Evolutionary conservation across 2,113 vertebrate species (phyloP), one percentile per base, ranked within the genome.

Genomic region (Pelodiscus sinensis): DNA sequence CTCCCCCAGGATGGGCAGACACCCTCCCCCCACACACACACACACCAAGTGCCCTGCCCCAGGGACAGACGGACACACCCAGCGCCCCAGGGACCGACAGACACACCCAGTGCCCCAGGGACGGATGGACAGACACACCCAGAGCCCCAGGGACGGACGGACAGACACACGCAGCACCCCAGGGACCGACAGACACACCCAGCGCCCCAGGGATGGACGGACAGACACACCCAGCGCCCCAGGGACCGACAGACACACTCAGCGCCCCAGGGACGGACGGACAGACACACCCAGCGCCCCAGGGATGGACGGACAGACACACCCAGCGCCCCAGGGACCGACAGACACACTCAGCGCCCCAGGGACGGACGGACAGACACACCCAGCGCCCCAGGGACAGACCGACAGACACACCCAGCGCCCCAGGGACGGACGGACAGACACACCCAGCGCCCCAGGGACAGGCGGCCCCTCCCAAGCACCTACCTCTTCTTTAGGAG

Each of bases 401-500:
- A 50, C 25, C 14, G 57, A 58, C 9, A 14, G 29, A 19, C 31
- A 29, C 14, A 71, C 22, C 24, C 31, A 21, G 22, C 57, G 8
- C 31, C 31, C 19, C 52, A 29, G 27, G 12, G 58, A 62, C 25
- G 9, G 58, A 62, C 10, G 4, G 25, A 60, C 9, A 27, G 24
- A 27, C 25, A 4, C 18, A 27, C 22, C 7, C 31, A 68, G 1
- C 10, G 24, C 25, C 12, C 3, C 16, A 27, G 3, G 6, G 75
- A 78, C 11, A 44, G 25, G 50, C 18, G 13, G 5, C 27, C n/a
- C 57, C 27, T 35, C 8, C 52, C 8, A 18, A 24, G 22, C 25
- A n/a, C 97, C 84, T 92, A 99, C 99, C 99, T 98, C 97, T 99
- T 99, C 94, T 99, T 99, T n/a, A 99, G 97, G 78, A 99, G 97